Base-by-base conservation (phyloP, 2,113 vertebrate genomes). In the Globicephala melas region DNA sequence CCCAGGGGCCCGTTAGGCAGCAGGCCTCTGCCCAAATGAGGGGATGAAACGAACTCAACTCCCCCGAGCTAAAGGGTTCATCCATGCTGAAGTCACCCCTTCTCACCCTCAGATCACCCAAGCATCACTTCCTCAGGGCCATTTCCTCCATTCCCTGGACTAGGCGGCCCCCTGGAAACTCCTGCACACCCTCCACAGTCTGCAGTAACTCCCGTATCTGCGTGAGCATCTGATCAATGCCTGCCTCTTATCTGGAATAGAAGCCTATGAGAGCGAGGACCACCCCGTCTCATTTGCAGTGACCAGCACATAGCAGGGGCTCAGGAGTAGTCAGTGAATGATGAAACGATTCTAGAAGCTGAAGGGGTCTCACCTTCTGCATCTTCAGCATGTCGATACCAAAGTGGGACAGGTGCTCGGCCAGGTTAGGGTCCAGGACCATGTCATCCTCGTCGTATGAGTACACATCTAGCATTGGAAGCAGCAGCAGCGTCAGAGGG, bases 351-450 rank as follows among this genome's bases (percentile, higher is more conserved):
- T 26, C 41, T 44, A 83, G 28, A 86, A 79, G 50, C 7, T 2
- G 47, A 31, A 9, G 0, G 9, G 8, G 60, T 38, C 98, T 98
- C 97, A 99, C 99, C 99, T 99, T 99, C 98, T 99, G 99, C 99
- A 99, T 99, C 97, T 99, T 99, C 98, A 99, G 99, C 99, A 99
- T 99, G 98, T 99, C 98, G 7, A 99, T 99, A 73, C 99, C 99
- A 94, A 99, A 99, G 97, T 99, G 99, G 95, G 99, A 71, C 12
- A 99, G 98, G 76, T 99, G 99, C 92, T 99, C 99, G 5, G 99
- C 99, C 85, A 99, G 98, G 98, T 99, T 99, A 67, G 99, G 99
- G 98, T 99, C 99, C 96, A 99, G 98, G 4, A 99, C 99, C 99
- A 99, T 99, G 96, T 99, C 99, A 65, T 99, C 99, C 94, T 99